Base-by-base conservation (phyloP, 2,113 vertebrate species). In the Scartelaos histophorus region DNA sequence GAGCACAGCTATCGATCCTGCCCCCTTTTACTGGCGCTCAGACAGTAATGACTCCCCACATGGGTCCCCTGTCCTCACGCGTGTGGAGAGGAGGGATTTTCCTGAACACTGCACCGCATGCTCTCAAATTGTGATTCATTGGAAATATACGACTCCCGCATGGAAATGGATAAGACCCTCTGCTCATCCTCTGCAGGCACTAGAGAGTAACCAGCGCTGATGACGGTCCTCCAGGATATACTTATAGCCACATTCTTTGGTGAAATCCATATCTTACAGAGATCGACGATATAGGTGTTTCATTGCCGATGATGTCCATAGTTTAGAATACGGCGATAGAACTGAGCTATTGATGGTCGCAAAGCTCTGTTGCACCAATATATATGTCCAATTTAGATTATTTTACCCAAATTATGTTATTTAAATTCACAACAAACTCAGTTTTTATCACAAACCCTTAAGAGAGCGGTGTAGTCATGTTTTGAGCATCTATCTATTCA, bases 81-180 rank as follows among this genome's bases (percentile, higher is more conserved):
- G 45, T 69, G 13, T 34, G 67, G 58, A 66, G 76, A 60, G 25
- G 61, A 75, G 72, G 51, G 53, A 29, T 10, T 57, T 78, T 81
- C 73, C 75, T 25, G 70, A 76, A 82, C 64, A 70, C 51, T 66
- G 45, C 72, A 15, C 70, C 66, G 69, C 66, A 61, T 67, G 72
- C 64, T 16, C 69, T 82, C 73, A 74, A 72, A 74, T 69, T 78
- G 68, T 74, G 69, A 83, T 79, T 81, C 35, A 78, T 46, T 79
- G 57, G 79, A 86, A 72, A 73, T 75, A 46, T 69, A 49, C 68
- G 73, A 66, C 61, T 78, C 66, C 62, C 67, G 49, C 47, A 38
- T 62, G 17, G n/a, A 82, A 57, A 76, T 71, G 19, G 64, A 22
- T 54, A 22, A 38, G 60, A 47, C 25, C 69, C 60, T n/a, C 56